Evolutionary conservation across 2,888 invertebrate genomes (phyloP).

Genomic region (Marasmarcha lunaedactyla): DNA sequence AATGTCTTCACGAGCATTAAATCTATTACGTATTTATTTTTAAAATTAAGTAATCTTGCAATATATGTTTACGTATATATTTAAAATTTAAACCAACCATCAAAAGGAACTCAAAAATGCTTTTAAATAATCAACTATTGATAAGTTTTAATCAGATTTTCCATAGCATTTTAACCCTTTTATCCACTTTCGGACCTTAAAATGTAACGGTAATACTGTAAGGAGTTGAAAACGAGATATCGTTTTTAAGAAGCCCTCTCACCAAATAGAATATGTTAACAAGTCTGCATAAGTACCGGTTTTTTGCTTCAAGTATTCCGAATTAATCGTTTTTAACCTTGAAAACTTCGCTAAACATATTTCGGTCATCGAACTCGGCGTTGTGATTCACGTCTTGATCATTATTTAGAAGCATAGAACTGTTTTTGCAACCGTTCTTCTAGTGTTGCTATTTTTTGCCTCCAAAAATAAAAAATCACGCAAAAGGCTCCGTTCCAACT

Average conservation of each 20-base stretch:
- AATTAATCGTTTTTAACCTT: slow-evolving; percentile 58
- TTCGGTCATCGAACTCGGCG: slow-evolving; percentile 67
- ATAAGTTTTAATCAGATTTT: too few relatives aligned
- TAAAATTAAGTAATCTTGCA: too few relatives aligned
- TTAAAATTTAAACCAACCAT: too few relatives aligned
- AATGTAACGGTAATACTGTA: slow-evolving; percentile 39
- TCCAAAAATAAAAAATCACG: too few relatives aligned
- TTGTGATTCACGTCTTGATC: slow-evolving; percentile 64
- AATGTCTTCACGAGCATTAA: too few relatives aligned
- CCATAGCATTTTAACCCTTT: slow-evolving; percentile 1
- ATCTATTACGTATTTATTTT: too few relatives aligned
- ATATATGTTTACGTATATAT: too few relatives aligned
- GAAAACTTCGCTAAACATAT: slow-evolving; percentile 62
- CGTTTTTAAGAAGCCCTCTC: too few relatives aligned
- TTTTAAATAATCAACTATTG: too few relatives aligned
- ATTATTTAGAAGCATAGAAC: slow-evolving; percentile 62
- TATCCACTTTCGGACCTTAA: slow-evolving; percentile 11
- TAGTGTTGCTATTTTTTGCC: too few relatives aligned
- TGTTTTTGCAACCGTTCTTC: slow-evolving; percentile 58
- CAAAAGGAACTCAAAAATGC: too few relatives aligned
- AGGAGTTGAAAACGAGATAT: background rate
- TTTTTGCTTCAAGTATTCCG: slow-evolving; percentile 47
- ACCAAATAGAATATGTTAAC: background rate
- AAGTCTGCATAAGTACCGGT: slow-evolving; percentile 24
- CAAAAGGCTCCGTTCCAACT: too few relatives aligned